A percentile compares a stretch with the other conserved stretches of the same genome.
Conservation (phyloP, 2,888 invertebrate genomes). For the Druceiella hillmani region DNA sequence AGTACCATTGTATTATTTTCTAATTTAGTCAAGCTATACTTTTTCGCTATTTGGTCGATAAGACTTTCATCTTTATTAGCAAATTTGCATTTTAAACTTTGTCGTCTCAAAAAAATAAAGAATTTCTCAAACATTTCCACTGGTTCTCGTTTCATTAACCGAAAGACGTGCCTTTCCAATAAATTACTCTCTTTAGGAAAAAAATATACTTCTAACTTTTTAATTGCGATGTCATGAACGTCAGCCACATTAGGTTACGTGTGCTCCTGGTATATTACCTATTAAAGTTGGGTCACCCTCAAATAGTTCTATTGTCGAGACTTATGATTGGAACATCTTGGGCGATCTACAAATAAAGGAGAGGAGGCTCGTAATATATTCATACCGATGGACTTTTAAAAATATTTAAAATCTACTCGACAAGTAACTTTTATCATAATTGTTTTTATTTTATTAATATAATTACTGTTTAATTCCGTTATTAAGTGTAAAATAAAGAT, state of each 20-base stretch:
- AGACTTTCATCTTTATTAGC: constrained; percentile 8
- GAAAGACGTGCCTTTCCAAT: too few species aligned
- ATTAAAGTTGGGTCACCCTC: too few species aligned
- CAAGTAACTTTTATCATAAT: too few species aligned
- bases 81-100: constrained; percentile 7
- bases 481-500: too few species aligned
- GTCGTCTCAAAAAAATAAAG: background rate
- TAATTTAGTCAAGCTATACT: constrained; percentile 14
- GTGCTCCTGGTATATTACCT: constrained; percentile 13
- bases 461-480: too few species aligned
- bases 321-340: too few species aligned
- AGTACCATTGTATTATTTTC: constrained; percentile 19
- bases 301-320: too few species aligned
- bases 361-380: too few species aligned
- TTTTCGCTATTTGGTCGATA: constrained; percentile 18
- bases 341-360: too few species aligned
- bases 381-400: too few species aligned
- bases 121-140: constrained; percentile 6
- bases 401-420: too few species aligned
- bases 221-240: constrained; percentile 10
- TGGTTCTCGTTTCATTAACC: constrained; percentile 12
- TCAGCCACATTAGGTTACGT: constrained; percentile 5
- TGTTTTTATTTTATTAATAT: too few species aligned
- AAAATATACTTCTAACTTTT: constrained; percentile 4
- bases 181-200: constrained; percentile 4